Conservation (phyloP, 2,888 invertebrate genomes). For the Crematogaster levior region DNA sequence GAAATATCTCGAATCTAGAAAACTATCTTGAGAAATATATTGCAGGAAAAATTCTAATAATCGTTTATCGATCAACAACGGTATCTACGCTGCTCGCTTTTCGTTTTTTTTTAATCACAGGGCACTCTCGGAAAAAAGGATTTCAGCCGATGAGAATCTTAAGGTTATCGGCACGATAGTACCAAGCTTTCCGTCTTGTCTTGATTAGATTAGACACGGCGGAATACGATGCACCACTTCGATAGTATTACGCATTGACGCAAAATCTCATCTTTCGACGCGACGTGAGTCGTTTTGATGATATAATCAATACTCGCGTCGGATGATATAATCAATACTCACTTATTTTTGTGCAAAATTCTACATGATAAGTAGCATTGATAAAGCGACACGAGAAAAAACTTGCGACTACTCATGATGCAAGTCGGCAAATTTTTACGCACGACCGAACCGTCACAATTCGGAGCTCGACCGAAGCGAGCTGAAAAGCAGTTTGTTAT, state of each 20-base stretch:
- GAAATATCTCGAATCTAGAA: background rate
- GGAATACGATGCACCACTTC: conserved; percentile 52
- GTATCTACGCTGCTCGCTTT: conserved; percentile 1
- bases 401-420: background rate
- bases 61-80: conserved; percentile 15
- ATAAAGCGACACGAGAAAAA: background rate
- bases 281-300: background rate
- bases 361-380: background rate
- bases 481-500: conserved; percentile 77
- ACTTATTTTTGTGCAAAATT: conserved; percentile 10
- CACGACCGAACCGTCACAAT: conserved; percentile 65
- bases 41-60: background rate
- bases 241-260: conserved; percentile 46
- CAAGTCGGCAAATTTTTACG: conserved; percentile 14
- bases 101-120: conserved; percentile 17
- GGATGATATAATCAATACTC: conserved; percentile 2
- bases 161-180: conserved; percentile 66
- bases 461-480: conserved; percentile 73
- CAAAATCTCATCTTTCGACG: conserved; percentile 27
- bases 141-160: conserved; percentile 59
- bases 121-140: conserved; percentile 39
- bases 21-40: background rate
- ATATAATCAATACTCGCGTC: conserved; percentile 1
- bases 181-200: conserved; percentile 57
- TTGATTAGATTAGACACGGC: conserved; percentile 65